Evolutionary conservation across 1,140 invertebrate genomes (phyloP).

Genomic region (Papilio helenus): DNA sequence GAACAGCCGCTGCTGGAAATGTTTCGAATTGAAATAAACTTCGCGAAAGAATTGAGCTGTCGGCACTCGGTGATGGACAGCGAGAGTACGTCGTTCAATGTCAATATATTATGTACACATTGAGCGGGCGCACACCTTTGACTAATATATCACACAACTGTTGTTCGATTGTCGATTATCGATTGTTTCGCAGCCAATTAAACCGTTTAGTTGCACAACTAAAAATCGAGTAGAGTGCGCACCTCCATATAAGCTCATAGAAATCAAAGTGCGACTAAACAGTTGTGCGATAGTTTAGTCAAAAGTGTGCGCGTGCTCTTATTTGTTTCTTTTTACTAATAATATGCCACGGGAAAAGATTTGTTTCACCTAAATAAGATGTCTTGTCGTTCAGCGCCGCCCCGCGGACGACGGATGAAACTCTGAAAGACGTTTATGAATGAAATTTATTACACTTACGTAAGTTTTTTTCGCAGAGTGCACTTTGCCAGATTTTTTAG

Average conservation of each 20-base stretch:
- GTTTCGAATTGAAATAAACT: conserved; percentile 22
- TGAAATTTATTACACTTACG: conserved; percentile 35
- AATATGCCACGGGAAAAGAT: neutral
- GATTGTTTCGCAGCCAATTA: too few species aligned
- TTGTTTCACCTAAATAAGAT: conserved; percentile 7
- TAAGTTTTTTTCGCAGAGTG: conserved; percentile 20
- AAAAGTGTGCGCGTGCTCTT: too few species aligned
- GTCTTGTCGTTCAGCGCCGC: neutral
- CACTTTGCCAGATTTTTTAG: conserved; percentile 29
- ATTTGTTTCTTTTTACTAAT: neutral
- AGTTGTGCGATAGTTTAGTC: too few species aligned
- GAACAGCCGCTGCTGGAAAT: conserved; percentile 13
- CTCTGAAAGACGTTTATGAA: conserved; percentile 30
- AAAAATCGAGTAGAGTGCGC: too few species aligned
- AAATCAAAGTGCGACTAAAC: too few species aligned
- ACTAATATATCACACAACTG: too few species aligned
- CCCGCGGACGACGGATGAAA: neutral
- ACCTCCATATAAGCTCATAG: too few species aligned
- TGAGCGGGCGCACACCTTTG: too few species aligned
- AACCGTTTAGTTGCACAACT: too few species aligned
- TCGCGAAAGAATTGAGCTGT: conserved; percentile 27
- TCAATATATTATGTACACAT: neutral
- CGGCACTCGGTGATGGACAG: neutral
- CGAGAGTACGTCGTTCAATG: neutral
- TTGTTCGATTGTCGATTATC: too few species aligned